Evolutionary conservation across 1,140 invertebrate species (phyloP).

Genomic region (Copidosoma floridanum): DNA sequence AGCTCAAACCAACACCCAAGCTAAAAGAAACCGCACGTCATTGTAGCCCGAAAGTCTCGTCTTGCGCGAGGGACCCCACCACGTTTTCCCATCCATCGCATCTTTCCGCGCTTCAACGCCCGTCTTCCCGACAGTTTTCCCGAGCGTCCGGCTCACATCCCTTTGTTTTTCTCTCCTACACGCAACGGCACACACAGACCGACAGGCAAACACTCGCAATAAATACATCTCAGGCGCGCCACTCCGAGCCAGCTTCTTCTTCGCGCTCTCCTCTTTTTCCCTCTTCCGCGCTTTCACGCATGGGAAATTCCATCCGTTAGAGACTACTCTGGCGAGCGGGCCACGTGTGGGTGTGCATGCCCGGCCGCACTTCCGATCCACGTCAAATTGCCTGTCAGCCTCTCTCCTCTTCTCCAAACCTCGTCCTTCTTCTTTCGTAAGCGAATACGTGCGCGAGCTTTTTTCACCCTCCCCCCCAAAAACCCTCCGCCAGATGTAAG

Average conservation of each 20-base stretch:
- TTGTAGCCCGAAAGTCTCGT: no score
- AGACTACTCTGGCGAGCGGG: neutral
- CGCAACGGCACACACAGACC: no score
- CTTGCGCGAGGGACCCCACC: no score
- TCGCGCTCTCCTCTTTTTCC: neutral
- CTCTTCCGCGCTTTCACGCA: neutral
- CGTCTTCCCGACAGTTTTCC: neutral
- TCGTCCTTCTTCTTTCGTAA: no score
- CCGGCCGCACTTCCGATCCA: constrained; percentile 18
- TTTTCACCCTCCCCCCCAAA: no score
- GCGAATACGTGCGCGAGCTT: no score
- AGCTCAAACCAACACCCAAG: no score
- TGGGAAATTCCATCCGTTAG: constrained; percentile 12
- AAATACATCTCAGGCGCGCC: neutral
- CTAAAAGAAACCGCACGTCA: no score
- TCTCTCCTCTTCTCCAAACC: no score
- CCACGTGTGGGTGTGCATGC: constrained; percentile 4
- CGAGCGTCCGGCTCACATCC: no score
- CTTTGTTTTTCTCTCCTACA: neutral
- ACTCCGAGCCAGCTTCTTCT: neutral
- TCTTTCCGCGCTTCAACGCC: neutral
- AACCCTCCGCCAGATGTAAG: no score
- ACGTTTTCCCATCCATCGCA: no score
- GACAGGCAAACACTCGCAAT: neutral
- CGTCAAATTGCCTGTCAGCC: constrained; percentile 20